Evolutionary conservation across 2,888 invertebrate genomes (phyloP).

Genomic region (Electrophaes corylata): DNA sequence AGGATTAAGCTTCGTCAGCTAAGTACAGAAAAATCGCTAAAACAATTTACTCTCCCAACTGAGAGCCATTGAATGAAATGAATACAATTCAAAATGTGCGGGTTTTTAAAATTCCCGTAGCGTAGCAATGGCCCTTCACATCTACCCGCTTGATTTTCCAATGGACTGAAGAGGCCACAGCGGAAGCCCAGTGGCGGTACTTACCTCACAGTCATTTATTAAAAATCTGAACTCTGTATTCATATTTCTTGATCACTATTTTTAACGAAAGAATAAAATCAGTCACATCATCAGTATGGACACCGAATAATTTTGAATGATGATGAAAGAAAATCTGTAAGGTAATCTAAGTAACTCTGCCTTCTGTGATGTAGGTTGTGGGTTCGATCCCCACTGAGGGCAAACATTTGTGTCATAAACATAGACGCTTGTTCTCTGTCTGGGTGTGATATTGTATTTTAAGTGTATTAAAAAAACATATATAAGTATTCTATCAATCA

Average conservation of each 20-base stretch:
- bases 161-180: slow-evolving; percentile 50
- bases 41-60: background rate
- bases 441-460: no score
- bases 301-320: background rate
- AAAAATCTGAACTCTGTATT: background rate
- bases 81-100: slow-evolving; percentile 7
- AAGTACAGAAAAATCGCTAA: background rate
- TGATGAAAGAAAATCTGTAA: no score
- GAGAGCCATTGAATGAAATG: slow-evolving; percentile 8
- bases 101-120: slow-evolving; percentile 8
- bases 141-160: slow-evolving; percentile 56
- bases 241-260: background rate
- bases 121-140: slow-evolving; percentile 41
- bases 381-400: no score
- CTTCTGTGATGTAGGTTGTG: no score
- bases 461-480: no score
- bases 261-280: background rate
- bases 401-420: no score
- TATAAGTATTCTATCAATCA: no score
- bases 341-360: no score
- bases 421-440: no score
- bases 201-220: slow-evolving; percentile 22
- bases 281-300: background rate
- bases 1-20: background rate
- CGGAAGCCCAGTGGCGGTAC: slow-evolving; percentile 34